Conservation (phyloP, 2,888 invertebrate genomes). For the Cordilura impudica region DNA sequence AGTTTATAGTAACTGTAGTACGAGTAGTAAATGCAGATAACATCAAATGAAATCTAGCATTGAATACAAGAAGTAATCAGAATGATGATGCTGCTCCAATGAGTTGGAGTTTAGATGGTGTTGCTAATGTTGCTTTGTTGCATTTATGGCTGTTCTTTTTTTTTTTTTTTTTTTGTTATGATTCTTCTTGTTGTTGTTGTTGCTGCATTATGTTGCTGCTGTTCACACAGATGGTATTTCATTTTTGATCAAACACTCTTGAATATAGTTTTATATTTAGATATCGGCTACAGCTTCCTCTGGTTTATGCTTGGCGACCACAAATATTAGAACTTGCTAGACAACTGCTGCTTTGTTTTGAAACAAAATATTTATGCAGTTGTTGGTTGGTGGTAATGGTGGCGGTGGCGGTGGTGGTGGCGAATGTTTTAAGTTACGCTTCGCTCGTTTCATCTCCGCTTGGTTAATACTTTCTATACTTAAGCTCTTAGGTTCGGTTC, state of each 20-base stretch:
- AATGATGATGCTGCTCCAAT: not conserved
- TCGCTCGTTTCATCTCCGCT: slow-evolving; percentile 51
- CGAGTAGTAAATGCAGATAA: slow-evolving; percentile 53
- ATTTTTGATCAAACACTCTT: no score
- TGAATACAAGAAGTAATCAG: slow-evolving; percentile 20
- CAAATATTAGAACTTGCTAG: slow-evolving; percentile 43
- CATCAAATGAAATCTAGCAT: slow-evolving; percentile 54
- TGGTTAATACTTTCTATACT: slow-evolving; percentile 41
- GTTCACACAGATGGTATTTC: slow-evolving; percentile 18
- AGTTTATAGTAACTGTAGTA: not conserved
- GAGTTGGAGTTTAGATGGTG: slow-evolving; percentile 1
- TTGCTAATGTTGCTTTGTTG: slow-evolving; percentile 36
- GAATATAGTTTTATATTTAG: no score
- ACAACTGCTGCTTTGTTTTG: slow-evolving; percentile 41
- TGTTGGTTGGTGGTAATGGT: not conserved
- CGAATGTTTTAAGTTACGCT: slow-evolving; percentile 51
- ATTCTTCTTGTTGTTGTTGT: slow-evolving; percentile 11
- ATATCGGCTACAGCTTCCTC: slow-evolving; percentile 17
- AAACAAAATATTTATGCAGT: not conserved
- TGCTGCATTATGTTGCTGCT: slow-evolving; percentile 49
- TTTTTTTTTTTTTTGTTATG: not conserved
- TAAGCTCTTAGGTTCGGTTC: not conserved
- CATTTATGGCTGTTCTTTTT: slow-evolving; percentile 20
- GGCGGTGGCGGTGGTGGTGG: slow-evolving; percentile 35
- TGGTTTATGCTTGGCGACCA: slow-evolving; percentile 37